Conservation (phyloP, 2,888 invertebrate genomes). For the Tuberolachnus salignus region DNA sequence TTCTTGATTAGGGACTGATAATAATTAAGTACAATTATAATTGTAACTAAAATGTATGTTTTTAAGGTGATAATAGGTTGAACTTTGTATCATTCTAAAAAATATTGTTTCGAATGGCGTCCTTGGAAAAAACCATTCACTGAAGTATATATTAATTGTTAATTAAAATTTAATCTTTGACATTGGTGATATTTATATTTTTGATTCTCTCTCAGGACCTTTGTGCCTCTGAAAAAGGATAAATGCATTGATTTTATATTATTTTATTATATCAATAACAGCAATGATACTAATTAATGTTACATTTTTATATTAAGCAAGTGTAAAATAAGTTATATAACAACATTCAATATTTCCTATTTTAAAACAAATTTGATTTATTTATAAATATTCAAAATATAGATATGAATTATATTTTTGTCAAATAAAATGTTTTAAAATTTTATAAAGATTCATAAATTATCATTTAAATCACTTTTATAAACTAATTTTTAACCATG, state of each 20-base stretch:
- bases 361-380: too few relatives aligned
- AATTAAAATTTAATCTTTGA: slow-evolving; percentile 44
- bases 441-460: too few relatives aligned
- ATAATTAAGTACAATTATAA: slow-evolving; percentile 1
- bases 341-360: too few relatives aligned
- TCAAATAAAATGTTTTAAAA: too few relatives aligned
- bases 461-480: too few relatives aligned
- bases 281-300: too few relatives aligned
- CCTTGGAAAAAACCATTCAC: not conserved
- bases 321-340: too few relatives aligned
- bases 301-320: too few relatives aligned
- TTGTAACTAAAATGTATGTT: not conserved
- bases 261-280: too few relatives aligned
- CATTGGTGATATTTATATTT: slow-evolving; percentile 44
- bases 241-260: not conserved
- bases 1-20: not conserved
- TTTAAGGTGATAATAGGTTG: not conserved
- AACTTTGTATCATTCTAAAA: slow-evolving; percentile 14
- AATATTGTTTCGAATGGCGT: not conserved
- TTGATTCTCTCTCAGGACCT: slow-evolving; percentile 31
- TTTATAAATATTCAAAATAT: too few relatives aligned
- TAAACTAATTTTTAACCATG: too few relatives aligned
- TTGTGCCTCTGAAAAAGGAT: slow-evolving; percentile 18
- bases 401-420: too few relatives aligned
- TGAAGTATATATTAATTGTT: slow-evolving; percentile 15